Conservation (phyloP, 2,113 vertebrate species). For the Asarcornis scutulata region DNA sequence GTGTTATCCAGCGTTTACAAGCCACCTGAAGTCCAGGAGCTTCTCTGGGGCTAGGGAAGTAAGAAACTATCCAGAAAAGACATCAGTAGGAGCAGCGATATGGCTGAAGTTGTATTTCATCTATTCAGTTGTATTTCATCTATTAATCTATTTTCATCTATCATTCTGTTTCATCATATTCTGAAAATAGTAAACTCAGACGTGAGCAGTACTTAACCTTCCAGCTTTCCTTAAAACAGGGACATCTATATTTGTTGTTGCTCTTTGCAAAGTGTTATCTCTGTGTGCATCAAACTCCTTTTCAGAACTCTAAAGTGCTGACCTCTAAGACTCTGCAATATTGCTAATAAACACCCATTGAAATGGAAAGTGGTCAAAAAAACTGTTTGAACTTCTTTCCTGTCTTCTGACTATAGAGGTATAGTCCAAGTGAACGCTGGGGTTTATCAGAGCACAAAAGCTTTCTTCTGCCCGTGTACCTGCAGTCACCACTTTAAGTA, state of each 20-base stretch:
- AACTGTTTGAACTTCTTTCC: constrained; percentile 68
- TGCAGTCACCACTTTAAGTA: constrained; percentile 73
- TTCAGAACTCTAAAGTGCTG: constrained; percentile 45
- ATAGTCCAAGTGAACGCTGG: constrained; percentile 57
- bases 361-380: constrained; percentile 72
- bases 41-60: not conserved
- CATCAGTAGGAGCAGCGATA: not conserved
- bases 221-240: constrained; percentile 21
- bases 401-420: constrained; percentile 58
- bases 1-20: not conserved
- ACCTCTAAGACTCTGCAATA: constrained; percentile 34
- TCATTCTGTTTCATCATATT: not conserved
- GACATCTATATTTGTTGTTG: not conserved
- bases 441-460: constrained; percentile 76
- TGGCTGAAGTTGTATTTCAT: not conserved
- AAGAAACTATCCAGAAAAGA: not conserved
- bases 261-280: not conserved
- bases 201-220: not conserved
- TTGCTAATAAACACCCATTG: constrained; percentile 63
- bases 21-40: not conserved
- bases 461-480: constrained; percentile 70
- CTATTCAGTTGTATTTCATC: not conserved
- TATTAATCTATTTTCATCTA: not conserved
- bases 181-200: constrained; percentile 26
- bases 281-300: not conserved